Percentiles rank a stretch among this genome's conserved stretches.
phyloP scores from a whole-genome alignment of 2,888 invertebrate genomes.

The Gymnoscelis rufifasciata region DNA sequence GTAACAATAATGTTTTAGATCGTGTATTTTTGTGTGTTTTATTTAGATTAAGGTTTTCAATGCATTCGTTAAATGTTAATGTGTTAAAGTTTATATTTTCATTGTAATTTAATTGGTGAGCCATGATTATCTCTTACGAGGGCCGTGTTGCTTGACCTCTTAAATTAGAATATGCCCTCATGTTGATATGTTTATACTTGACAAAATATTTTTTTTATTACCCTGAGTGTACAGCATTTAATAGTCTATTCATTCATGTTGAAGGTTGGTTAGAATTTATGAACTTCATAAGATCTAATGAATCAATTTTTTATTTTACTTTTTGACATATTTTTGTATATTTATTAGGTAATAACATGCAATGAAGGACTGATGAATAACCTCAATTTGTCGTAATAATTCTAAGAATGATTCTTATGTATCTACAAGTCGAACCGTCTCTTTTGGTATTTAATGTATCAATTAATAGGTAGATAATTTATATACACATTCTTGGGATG shows the following conservation, averaged over 20 bases:
- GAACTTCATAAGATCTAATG: constrained; percentile 42
- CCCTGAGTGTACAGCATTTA: constrained; percentile 28
- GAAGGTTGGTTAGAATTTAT: constrained; percentile 46
- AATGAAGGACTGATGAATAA: constrained; percentile 51
- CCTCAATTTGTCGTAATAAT: constrained; percentile 38
- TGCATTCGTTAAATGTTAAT: constrained; percentile 72
- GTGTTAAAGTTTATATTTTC: constrained; percentile 24
- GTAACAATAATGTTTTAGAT: constrained; percentile 77
- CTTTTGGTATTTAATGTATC: constrained; percentile 28
- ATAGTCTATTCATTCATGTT: constrained; percentile 40
- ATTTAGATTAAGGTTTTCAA: constrained; percentile 62
- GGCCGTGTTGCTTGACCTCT: no score
- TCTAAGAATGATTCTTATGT: constrained; percentile 35
- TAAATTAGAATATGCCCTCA: constrained; percentile 3
- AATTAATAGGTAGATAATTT: constrained; percentile 25
- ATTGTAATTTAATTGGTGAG: no score
- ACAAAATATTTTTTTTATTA: constrained; percentile 22
- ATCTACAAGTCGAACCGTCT: constrained; percentile 29
- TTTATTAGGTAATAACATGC: constrained; percentile 46
- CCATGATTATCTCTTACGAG: no score
- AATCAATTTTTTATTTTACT: constrained; percentile 52
- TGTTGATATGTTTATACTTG: constrained; percentile 19
- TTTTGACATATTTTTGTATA: constrained; percentile 57
- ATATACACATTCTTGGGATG: constrained; percentile 28
- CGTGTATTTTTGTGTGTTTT: constrained; percentile 74